phyloP scores from a whole-genome alignment of 2,888 invertebrate species.

The Agrotis ipsilon region DNA sequence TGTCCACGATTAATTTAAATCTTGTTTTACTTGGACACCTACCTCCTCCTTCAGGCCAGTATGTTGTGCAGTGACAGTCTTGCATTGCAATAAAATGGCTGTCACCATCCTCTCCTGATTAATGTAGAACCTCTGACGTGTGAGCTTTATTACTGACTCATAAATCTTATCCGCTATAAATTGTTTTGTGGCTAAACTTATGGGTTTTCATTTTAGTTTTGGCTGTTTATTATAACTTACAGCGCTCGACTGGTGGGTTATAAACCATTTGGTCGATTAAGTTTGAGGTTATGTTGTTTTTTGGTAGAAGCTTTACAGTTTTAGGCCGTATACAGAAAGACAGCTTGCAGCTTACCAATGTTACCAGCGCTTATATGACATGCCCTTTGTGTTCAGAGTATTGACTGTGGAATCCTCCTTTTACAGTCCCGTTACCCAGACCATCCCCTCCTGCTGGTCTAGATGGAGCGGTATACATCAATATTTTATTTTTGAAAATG shows the following conservation, averaged over 20 bases:
- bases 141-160: slow-evolving; percentile 24
- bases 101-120: slow-evolving; percentile 16
- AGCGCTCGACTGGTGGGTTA: neutral
- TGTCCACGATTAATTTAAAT: too few relatives aligned
- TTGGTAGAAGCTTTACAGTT: neutral
- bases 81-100: slow-evolving; percentile 13
- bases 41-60: too few relatives aligned
- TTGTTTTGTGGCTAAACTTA: slow-evolving; percentile 17
- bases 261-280: neutral
- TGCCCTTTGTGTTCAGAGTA: too few relatives aligned
- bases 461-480: too few relatives aligned
- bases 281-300: neutral
- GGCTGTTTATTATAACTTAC: neutral
- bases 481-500: too few relatives aligned
- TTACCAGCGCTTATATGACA: too few relatives aligned
- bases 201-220: neutral
- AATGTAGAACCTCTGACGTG: slow-evolving; percentile 16
- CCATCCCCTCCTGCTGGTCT: too few relatives aligned
- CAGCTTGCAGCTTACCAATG: too few relatives aligned
- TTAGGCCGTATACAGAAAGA: too few relatives aligned
- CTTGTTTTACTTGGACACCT: too few relatives aligned
- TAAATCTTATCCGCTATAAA: slow-evolving; percentile 21
- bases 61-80: neutral
- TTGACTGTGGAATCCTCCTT: too few relatives aligned
- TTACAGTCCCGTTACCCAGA: too few relatives aligned